Base-by-base conservation (phyloP, 2,113 vertebrate genomes). In the Tricholaema leucomelas region DNA sequence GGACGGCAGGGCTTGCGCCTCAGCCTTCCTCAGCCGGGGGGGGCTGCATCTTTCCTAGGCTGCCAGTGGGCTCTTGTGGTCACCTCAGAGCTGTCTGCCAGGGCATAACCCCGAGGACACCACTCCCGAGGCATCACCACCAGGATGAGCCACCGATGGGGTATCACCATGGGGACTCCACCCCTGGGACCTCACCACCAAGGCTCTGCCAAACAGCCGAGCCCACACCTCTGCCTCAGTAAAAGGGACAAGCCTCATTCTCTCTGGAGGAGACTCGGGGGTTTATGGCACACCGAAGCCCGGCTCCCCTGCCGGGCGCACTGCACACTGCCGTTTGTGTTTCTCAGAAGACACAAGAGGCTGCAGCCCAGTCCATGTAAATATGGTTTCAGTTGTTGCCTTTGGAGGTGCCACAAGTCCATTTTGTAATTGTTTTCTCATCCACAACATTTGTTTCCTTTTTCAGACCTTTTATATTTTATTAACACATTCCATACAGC, bases 401-500 rank as follows among this genome's bases (percentile, higher is more conserved):
- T 90, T 92, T 93, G 91, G 92, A 94, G 65, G 35, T 89, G 69
- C 12, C 20, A 3, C 84, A 58, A 92, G 72, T 71, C 79, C 85
- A 6, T 83, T 78, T 85, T 35, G 74, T 77, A 75, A 71, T 94
- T 96, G 95, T 96, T 95, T 96, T 94, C 89, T 85, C 75, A 48
- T 58, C 58, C 16, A 2, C 52, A 54, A 27, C 27, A 35, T 93
- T 94, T 95, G 72, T 93, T 96, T 92, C 87, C 77, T 85, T 82
- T 82, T 92, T 46, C 85, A 58, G 69, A 91, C 76, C 42, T 44
- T 81, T 92, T 80, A 52, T 96, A 77, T 96, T 96, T 96, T 93
- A 94, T 87, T 89, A 96, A 91, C 72, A 50, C 95, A 93, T 96
- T 94, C 95, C 92, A 67, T 36, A 86, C 81, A 94, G 92, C 77